Base-by-base conservation (phyloP, 2,888 invertebrate genomes). In the Drosophila meridiana region DNA sequence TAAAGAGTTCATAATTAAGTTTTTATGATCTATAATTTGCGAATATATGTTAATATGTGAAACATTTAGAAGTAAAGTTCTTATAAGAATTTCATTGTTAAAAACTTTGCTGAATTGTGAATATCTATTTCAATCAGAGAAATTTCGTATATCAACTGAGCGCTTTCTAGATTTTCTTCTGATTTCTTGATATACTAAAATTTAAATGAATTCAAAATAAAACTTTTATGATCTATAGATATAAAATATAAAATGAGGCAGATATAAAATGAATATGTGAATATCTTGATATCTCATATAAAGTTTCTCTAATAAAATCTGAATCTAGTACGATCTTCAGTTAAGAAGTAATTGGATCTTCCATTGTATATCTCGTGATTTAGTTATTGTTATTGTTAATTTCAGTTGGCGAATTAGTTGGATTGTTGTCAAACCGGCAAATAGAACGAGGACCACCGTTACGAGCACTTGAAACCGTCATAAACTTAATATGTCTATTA, bases 401-500 rank as follows among this genome's bases (percentile, higher is more conserved):
- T 63, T 56, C 38, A 47, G 52, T 52, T 36, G 53, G 0, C 13
- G 53, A n/a, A 57, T 61, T 60, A 62, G 42, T 70, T 61, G 48
- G 52, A 82, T 76, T 67, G 67, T 66, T 60, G 69, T 69, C 65
- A 68, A 75, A 73, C 81, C 60, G 69, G 76, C 42, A 14, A 63
- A 61, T 50, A 69, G 58, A 69, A 66, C 48, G 75, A 78, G 56
- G 61, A 58, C 50, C 38, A 81, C 84, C 83, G 84, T 85, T 85
- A 87, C 52, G 48, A 63, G 55, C 67, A 59, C 57, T 65, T 32
- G 48, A 66, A 75, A 57, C 65, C 70, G 69, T 76, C 75, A 75
- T 69, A 84, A 73, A 74, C 68, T 83, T 83, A 89, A 84, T 89
- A 84, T 76, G 73, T 87, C 81, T 87, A 84, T 89, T 87, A 87